Conservation (phyloP, 1,140 invertebrate species). For the Papilio polytes region DNA sequence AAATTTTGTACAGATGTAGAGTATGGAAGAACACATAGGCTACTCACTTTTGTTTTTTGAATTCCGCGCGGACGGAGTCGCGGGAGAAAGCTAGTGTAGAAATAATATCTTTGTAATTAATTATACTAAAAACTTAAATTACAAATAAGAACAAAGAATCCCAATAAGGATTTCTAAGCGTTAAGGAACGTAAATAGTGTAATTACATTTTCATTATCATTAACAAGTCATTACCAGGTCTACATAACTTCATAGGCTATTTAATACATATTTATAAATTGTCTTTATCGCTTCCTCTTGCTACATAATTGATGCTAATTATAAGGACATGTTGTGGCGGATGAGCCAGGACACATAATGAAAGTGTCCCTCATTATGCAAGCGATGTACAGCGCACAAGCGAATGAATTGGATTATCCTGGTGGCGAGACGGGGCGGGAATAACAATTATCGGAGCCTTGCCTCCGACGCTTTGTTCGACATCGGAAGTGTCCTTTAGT, state of each 20-base stretch:
- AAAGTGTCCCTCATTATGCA: conserved; percentile 19
- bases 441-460: conserved; percentile 26
- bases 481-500: conserved; percentile 7
- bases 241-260: conserved; percentile 22
- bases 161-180: background rate
- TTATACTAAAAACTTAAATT: too few species aligned
- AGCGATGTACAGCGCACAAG: conserved; percentile 16
- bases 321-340: conserved; percentile 9
- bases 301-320: conserved; percentile 18
- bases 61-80: too few species aligned
- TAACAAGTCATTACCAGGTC: conserved; percentile 9
- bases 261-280: conserved; percentile 20
- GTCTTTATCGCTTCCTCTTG: conserved; percentile 1
- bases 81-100: too few species aligned
- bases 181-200: background rate
- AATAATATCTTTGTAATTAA: too few species aligned
- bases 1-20: too few species aligned
- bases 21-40: too few species aligned
- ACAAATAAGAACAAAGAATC: background rate
- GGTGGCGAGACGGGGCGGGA: conserved; percentile 21
- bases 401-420: conserved; percentile 32
- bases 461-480: conserved; percentile 30
- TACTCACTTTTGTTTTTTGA: too few species aligned
- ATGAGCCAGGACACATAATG: background rate
- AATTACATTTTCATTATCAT: conserved; percentile 3